Evolutionary conservation across 1,140 invertebrate genomes (phyloP).

Genomic region (Trichoplusia ni): DNA sequence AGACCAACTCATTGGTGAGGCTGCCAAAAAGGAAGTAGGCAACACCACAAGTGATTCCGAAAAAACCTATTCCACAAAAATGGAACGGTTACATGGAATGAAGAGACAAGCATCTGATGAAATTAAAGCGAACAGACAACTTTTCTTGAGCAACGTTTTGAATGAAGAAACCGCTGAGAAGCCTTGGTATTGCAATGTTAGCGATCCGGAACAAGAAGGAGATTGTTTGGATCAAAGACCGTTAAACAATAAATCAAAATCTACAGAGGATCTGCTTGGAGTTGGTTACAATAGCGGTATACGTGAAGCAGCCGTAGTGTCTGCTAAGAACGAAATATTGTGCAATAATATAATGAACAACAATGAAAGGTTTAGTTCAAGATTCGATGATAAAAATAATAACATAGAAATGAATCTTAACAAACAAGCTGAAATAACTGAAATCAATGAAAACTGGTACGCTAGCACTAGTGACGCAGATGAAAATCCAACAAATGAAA

Average conservation of each 20-base stretch:
- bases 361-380: constrained; percentile 48
- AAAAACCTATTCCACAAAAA: constrained; percentile 75
- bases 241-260: constrained; percentile 67
- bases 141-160: constrained; percentile 72
- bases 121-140: constrained; percentile 72
- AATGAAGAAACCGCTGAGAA: constrained; percentile 72
- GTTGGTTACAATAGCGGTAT: constrained; percentile 56
- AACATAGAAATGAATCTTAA: constrained; percentile 66
- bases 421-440: constrained; percentile 58
- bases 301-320: constrained; percentile 65
- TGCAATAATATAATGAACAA: constrained; percentile 65
- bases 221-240: constrained; percentile 69
- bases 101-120: constrained; percentile 74
- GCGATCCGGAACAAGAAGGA: constrained; percentile 76
- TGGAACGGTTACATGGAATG: constrained; percentile 76
- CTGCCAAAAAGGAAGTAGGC: constrained; percentile 80
- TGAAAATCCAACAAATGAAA: constrained; percentile 84
- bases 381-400: constrained; percentile 65
- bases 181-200: constrained; percentile 79
- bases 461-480: constrained; percentile 86
- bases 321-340: constrained; percentile 73
- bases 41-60: constrained; percentile 68
- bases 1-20: constrained; percentile 81
- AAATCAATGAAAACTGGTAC: constrained; percentile 87
- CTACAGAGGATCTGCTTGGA: constrained; percentile 67